Base-by-base conservation (phyloP, 2,113 vertebrate species). In the Oxyura jamaicensis region DNA sequence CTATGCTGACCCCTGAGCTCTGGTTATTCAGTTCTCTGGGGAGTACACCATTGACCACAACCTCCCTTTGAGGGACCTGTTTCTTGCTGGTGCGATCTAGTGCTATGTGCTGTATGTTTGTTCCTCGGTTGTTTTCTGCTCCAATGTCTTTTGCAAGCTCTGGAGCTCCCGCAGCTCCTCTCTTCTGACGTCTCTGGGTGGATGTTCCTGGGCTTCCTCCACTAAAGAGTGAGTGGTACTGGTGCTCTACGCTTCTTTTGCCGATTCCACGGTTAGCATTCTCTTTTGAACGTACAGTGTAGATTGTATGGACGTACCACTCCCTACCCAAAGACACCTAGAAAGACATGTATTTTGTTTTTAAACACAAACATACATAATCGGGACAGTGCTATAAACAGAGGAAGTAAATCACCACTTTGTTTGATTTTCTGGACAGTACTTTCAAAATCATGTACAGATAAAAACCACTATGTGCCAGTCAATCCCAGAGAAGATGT, bases 221-320 rank as follows among this genome's bases (percentile, higher is more conserved):
- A 4, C 80, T 93, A 53, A 95, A 95, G 42, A 99, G n/a, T 0
- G 92, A 97, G 46, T 99, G 98, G 88, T 97, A 93, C 63, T 88
- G 98, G 58, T 97, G 97, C 80, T 99, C 99, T 78, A 99, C 76
- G 1, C 99, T 99, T 41, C 99, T 98, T 92, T 99, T 99, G 50
- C 99, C 99, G 0, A 99, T 98, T 17, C 97, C 97, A 0, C 98
- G 98, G 88, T 98, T 98, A 20, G 98, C 76, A 1, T 86, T 98
- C 62, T 98, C 98, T 93, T 98, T 99, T 13, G 99, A 99, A 39
- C 98, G 98, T 11, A 99, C 98, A 0, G 99, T 99, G 93, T 99
- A 99, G 94, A 99, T 98, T 10, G 99, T 98, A 89, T 99, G 99
- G 79, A 99, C 98, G 33, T 98, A 99, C 99, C 99, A 99, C 95